Conservation (phyloP, 2,797 vertebrate genomes). For the Tragelaphus eurycerus region DNA sequence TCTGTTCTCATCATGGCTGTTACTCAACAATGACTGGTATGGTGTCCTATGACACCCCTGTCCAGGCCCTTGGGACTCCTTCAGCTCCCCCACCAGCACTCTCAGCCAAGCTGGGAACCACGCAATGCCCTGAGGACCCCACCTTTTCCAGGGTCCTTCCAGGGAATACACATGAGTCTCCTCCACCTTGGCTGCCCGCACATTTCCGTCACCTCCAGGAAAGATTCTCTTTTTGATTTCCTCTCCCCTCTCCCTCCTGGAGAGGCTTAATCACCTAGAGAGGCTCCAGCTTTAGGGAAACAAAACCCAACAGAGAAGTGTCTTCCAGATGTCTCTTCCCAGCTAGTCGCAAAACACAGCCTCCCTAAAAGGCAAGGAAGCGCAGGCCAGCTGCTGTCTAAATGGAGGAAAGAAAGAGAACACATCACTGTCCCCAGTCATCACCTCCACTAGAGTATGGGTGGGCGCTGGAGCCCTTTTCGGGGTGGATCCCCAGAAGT, state of each 20-base stretch:
- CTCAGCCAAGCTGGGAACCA: not conserved
- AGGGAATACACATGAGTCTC: not conserved
- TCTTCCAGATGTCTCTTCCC: not conserved
- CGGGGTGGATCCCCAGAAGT: not conserved
- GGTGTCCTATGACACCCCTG: not conserved
- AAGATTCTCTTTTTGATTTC: not conserved
- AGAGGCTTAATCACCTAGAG: not conserved
- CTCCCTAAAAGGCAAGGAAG: not conserved
- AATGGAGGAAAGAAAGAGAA: not conserved
- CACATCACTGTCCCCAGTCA: rapidly evolving
- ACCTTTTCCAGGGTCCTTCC: not conserved
- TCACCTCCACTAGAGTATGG: rapidly evolving
- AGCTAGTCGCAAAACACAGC: not conserved
- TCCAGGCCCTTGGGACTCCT: not conserved
- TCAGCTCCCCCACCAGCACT: not conserved
- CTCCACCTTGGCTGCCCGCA: not conserved
- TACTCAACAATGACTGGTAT: not conserved
- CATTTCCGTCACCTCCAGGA: not conserved
- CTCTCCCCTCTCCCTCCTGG: not conserved
- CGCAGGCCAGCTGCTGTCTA: not conserved
- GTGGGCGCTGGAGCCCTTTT: not conserved
- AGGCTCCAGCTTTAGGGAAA: not conserved
- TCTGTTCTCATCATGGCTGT: not conserved
- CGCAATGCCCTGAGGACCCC: not conserved
- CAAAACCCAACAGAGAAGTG: not conserved